Conservation (phyloP, 1,140 invertebrate species). For the Lamellibrachia luymesi region DNA sequence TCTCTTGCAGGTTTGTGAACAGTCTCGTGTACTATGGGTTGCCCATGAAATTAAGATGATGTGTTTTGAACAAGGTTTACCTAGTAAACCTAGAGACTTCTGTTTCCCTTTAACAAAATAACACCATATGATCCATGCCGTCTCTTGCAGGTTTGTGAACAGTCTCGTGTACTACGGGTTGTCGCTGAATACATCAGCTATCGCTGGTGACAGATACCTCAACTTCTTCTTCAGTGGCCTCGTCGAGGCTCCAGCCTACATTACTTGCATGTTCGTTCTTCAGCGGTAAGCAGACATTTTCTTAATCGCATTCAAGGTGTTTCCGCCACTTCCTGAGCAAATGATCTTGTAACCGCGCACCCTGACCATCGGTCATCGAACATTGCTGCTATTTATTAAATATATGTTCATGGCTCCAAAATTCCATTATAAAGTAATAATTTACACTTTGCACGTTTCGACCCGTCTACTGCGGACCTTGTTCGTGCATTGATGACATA, state of each 20-base stretch:
- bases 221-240: constrained; percentile 50
- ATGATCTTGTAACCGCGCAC: neutral
- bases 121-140: too few relatives aligned
- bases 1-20: constrained; percentile 50
- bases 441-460: too few relatives aligned
- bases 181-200: constrained; percentile 41
- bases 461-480: too few relatives aligned
- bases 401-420: too few relatives aligned
- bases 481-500: too few relatives aligned
- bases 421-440: too few relatives aligned
- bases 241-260: constrained; percentile 49
- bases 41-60: too few relatives aligned
- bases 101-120: too few relatives aligned
- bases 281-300: constrained; percentile 34
- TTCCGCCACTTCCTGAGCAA: neutral
- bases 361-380: neutral
- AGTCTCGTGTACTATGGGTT: constrained; percentile 51
- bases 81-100: too few relatives aligned
- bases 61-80: too few relatives aligned
- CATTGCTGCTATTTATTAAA: neutral
- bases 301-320: neutral
- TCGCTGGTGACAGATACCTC: constrained; percentile 48
- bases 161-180: constrained; percentile 52
- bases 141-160: constrained; percentile 49
- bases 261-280: constrained; percentile 40